phyloP scores from a whole-genome alignment of 2,888 invertebrate genomes.

The Dicyrtomina minuta region DNA sequence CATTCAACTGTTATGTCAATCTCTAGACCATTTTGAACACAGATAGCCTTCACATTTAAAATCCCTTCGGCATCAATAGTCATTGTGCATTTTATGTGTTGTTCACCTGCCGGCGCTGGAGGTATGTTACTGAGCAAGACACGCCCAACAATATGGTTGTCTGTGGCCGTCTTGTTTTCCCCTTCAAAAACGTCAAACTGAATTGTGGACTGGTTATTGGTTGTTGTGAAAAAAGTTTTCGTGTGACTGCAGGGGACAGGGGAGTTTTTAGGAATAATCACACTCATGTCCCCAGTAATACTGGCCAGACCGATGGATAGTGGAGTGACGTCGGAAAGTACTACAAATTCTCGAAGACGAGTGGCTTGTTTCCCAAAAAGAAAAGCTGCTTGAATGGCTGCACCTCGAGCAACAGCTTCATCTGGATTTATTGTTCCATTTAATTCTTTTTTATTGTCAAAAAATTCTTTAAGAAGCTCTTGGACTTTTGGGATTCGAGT shows the following conservation, averaged over 20 bases:
- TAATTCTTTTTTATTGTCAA: slow-evolving; percentile 70
- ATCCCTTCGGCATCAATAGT: slow-evolving; percentile 94
- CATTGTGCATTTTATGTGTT: slow-evolving; percentile 83
- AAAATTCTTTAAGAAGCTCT: slow-evolving; percentile 67
- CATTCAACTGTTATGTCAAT: slow-evolving; percentile 74
- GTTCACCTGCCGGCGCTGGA: slow-evolving; percentile 85
- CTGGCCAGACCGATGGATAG: slow-evolving; percentile 70
- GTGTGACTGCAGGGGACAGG: slow-evolving; percentile 66
- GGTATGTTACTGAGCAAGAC: slow-evolving; percentile 96
- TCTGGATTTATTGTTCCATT: slow-evolving; percentile 76
- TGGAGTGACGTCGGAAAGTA: slow-evolving; percentile 66
- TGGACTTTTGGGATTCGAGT: slow-evolving; percentile 79
- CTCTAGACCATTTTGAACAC: slow-evolving; percentile 87
- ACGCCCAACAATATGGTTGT: too few species aligned
- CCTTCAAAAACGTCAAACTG: slow-evolving; percentile 82
- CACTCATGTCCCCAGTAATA: slow-evolving; percentile 70
- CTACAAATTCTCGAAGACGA: not conserved
- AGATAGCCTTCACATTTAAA: slow-evolving; percentile 87
- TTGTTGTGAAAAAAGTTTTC: slow-evolving; percentile 65
- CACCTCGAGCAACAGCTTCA: slow-evolving; percentile 79
- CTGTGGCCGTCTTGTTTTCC: slow-evolving; percentile 93
- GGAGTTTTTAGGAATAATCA: slow-evolving; percentile 67
- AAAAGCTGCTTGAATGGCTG: slow-evolving; percentile 73
- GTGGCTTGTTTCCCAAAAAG: slow-evolving; percentile 55
- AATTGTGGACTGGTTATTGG: slow-evolving; percentile 65